Percentiles rank a stretch among this genome's conserved stretches.
phyloP scores from a whole-genome alignment of 1,140 invertebrate genomes.

The Octopus sinensis region DNA sequence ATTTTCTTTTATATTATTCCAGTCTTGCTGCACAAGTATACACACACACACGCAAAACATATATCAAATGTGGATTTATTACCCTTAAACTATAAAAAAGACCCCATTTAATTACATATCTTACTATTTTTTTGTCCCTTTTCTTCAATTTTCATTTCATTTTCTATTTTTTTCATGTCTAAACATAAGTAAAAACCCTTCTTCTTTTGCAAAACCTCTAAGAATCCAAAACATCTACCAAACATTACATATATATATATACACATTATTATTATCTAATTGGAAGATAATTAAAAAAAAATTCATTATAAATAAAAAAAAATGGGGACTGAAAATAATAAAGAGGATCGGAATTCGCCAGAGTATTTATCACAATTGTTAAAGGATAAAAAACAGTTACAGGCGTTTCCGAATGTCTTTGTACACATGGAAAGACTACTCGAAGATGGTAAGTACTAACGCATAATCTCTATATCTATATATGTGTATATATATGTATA shows the following conservation, averaged over 20 bases:
- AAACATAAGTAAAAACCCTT: too few relatives aligned
- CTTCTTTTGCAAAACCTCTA: too few relatives aligned
- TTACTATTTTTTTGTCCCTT: not conserved
- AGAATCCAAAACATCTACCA: too few relatives aligned
- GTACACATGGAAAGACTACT: constrained; percentile 97
- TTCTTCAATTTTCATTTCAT: not conserved
- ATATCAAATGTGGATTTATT: too few relatives aligned
- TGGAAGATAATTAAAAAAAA: not conserved
- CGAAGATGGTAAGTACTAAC: constrained; percentile 89
- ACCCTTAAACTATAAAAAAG: too few relatives aligned
- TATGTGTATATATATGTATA: too few relatives aligned
- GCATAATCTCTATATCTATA: too few relatives aligned
- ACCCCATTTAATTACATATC: not conserved
- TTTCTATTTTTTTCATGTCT: too few relatives aligned
- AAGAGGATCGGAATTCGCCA: constrained; percentile 60
- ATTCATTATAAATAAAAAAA: constrained; percentile 26
- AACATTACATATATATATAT: constrained; percentile 37
- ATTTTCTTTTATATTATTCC: too few relatives aligned
- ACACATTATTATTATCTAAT: constrained; percentile 27
- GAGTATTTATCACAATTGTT: constrained; percentile 99
- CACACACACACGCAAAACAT: too few relatives aligned
- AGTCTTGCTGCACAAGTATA: too few relatives aligned
- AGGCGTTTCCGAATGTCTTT: constrained; percentile 98
- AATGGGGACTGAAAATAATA: constrained; percentile 57
- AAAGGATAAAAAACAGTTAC: constrained; percentile 99